phyloP scores from a whole-genome alignment of 2,113 vertebrate species.

The Engystomops pustulosus region DNA sequence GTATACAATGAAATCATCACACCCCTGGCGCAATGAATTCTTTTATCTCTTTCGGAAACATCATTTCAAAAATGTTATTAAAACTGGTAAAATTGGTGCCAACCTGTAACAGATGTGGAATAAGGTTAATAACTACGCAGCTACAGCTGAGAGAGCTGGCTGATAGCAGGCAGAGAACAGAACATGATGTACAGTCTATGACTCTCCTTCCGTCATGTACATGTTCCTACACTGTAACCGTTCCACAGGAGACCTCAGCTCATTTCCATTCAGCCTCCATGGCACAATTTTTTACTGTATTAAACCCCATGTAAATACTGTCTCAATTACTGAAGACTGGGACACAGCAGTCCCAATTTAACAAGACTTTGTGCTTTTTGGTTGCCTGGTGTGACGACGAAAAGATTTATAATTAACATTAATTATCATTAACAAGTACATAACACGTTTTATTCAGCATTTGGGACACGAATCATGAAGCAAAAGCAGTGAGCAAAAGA shows the following conservation, averaged over 20 bases:
- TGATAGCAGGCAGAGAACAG: slow-evolving; percentile 51
- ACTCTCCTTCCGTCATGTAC: slow-evolving; percentile 48
- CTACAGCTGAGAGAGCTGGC: slow-evolving; percentile 28
- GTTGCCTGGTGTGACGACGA: slow-evolving; percentile 14
- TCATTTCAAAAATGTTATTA: neutral
- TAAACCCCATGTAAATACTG: slow-evolving; percentile 32
- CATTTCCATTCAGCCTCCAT: slow-evolving; percentile 31
- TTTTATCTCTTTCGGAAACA: neutral
- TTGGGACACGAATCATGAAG: slow-evolving; percentile 37
- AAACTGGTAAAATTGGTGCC: neutral
- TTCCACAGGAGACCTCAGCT: slow-evolving; percentile 39
- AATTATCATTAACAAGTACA: slow-evolving; percentile 39
- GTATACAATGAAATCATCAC: neutral
- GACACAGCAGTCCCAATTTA: slow-evolving; percentile 27
- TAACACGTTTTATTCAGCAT: slow-evolving; percentile 4
- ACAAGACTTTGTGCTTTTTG: slow-evolving; percentile 40
- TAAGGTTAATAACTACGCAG: slow-evolving; percentile 32
- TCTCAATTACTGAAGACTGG: slow-evolving; percentile 40
- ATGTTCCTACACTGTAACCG: slow-evolving; percentile 49
- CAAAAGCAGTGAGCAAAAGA: neutral
- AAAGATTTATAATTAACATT: slow-evolving; percentile 48
- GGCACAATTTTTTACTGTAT: slow-evolving; percentile 41
- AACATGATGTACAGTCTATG: slow-evolving; percentile 52
- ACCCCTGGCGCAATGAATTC: neutral
- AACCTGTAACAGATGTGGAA: slow-evolving; percentile 27